phyloP scores from a whole-genome alignment of 2,113 vertebrate genomes.

The Nymphicus hollandicus region DNA sequence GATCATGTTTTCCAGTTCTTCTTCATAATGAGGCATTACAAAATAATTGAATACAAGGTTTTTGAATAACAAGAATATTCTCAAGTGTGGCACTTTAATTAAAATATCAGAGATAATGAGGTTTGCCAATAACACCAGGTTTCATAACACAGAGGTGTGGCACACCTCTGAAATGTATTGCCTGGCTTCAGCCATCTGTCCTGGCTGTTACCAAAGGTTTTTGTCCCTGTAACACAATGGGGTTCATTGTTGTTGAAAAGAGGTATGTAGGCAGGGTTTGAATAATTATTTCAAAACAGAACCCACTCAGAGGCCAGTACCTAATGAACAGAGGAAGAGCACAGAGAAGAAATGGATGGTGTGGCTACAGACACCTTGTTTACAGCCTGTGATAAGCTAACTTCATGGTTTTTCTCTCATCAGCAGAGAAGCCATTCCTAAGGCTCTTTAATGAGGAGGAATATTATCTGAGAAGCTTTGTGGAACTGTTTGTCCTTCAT shows the following conservation, averaged over 20 bases:
- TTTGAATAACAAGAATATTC: neutral
- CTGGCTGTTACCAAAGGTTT: neutral
- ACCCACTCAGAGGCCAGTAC: neutral
- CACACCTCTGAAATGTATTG: neutral
- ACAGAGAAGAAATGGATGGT: neutral
- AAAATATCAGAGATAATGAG: neutral
- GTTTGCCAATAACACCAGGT: neutral
- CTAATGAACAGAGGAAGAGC: neutral
- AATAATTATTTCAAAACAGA: slow-evolving; percentile 33
- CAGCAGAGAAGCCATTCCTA: neutral
- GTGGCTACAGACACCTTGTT: neutral
- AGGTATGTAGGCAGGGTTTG: neutral
- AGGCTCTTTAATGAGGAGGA: neutral
- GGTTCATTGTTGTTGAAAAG: neutral
- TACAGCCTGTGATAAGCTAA: neutral
- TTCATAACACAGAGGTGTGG: neutral
- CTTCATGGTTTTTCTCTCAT: neutral
- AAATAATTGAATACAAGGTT: neutral
- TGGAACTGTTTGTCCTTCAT: slow-evolving; percentile 12
- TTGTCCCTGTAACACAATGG: slow-evolving; percentile 2
- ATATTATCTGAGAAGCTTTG: neutral
- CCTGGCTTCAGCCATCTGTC: neutral
- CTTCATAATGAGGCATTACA: neutral
- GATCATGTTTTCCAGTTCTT: neutral
- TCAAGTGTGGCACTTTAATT: neutral